These are phyloP conservation scores for Altica lythri DNA, from an alignment of 2,888 invertebrate genomes.

Conservation along the genomic window DNA sequence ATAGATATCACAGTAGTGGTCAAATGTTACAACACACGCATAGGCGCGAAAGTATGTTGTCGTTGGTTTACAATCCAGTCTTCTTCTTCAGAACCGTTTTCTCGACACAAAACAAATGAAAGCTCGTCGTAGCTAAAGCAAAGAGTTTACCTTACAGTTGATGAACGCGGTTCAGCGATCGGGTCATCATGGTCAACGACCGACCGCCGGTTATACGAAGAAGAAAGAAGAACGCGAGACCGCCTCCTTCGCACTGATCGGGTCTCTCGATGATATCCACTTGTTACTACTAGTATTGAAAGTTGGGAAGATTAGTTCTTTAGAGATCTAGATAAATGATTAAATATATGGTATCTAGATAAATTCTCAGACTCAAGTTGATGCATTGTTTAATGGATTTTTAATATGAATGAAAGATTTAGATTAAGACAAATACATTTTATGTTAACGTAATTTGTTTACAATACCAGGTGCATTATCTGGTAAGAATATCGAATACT, in stretches of 20 bases:
- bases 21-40: neutral
- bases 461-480: too few relatives aligned
- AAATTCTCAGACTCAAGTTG: too few relatives aligned
- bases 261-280: neutral
- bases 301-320: neutral
- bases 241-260: neutral
- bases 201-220: slow-evolving; percentile 24
- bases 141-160: slow-evolving; percentile 20
- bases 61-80: neutral
- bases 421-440: too few relatives aligned
- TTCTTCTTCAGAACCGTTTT: neutral
- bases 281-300: neutral
- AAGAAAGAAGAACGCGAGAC: slow-evolving; percentile 5
- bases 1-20: neutral
- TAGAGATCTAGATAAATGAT: too few relatives aligned
- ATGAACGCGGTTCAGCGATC: slow-evolving; percentile 48
- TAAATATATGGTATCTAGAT: too few relatives aligned
- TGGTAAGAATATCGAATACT: too few relatives aligned
- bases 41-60: neutral
- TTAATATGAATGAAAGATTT: too few relatives aligned
- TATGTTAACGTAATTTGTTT: too few relatives aligned
- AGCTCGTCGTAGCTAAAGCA: neutral
- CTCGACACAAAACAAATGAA: neutral
- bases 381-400: too few relatives aligned
- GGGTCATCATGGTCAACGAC: slow-evolving; percentile 48